Evolutionary conservation across 2,113 vertebrate species (phyloP).

Genomic region (Notarius quadriscutis): DNA sequence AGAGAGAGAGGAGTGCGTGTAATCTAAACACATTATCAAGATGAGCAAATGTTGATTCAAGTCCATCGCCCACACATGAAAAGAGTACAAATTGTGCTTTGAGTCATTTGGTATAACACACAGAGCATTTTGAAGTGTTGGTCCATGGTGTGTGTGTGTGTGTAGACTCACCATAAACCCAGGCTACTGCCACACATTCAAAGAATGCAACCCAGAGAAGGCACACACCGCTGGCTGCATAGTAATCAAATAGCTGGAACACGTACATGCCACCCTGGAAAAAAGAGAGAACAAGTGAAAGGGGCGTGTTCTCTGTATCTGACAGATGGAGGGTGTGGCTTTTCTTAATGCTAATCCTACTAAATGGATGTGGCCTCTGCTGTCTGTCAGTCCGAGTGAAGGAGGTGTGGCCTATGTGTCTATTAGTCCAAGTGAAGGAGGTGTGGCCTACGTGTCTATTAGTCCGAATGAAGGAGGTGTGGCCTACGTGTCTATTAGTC

Average conservation of each 20-base stretch:
- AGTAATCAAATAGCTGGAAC: slow-evolving; percentile 99
- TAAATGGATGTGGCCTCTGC: neutral
- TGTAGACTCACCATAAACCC: slow-evolving; percentile 93
- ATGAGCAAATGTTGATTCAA: slow-evolving; percentile 29
- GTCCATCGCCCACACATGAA: slow-evolving; percentile 16
- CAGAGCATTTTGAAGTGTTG: neutral
- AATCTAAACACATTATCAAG: slow-evolving; percentile 5
- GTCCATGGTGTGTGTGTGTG: neutral
- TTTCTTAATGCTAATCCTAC: too few relatives aligned
- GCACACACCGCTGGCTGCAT: slow-evolving; percentile 99
- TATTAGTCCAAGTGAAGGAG: too few relatives aligned
- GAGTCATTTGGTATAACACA: neutral
- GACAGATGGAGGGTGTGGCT: neutral
- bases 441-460: too few relatives aligned
- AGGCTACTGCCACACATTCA: slow-evolving; percentile 99
- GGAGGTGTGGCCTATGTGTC: too few relatives aligned
- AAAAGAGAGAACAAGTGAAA: neutral
- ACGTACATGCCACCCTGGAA: slow-evolving; percentile 98
- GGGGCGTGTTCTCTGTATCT: neutral
- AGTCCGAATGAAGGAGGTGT: too few relatives aligned
- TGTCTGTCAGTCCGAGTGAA: neutral
- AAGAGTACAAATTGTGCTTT: slow-evolving; percentile 26
- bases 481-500: too few relatives aligned
- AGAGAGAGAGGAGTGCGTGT: neutral
- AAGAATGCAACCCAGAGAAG: slow-evolving; percentile 99